These are phyloP conservation scores for Nemotelus pantherinus DNA, from an alignment of 2,888 invertebrate species.

Conservation along the genomic window DNA sequence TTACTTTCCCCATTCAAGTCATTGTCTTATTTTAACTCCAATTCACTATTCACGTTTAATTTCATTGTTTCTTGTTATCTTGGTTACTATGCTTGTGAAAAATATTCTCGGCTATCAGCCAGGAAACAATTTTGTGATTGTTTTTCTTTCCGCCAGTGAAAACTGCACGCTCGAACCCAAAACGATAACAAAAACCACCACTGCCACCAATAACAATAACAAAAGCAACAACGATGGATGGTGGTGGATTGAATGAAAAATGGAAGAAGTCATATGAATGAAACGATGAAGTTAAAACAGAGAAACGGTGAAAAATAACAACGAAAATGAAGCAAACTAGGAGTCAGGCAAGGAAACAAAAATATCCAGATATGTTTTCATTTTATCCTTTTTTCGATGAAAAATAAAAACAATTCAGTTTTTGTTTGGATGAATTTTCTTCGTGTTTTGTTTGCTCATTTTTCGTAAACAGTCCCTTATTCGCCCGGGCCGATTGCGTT, in stretches of 20 bases:
- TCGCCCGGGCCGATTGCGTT: too few relatives aligned
- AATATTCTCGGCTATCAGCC: not conserved
- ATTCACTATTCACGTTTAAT: not conserved
- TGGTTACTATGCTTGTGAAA: not conserved
- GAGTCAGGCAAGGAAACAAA: too few relatives aligned
- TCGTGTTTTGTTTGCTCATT: too few relatives aligned
- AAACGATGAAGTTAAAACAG: too few relatives aligned
- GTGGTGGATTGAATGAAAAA: not conserved
- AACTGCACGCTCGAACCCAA: not conserved
- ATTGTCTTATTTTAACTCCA: too few relatives aligned
- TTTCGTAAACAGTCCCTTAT: too few relatives aligned
- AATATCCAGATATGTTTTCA: too few relatives aligned
- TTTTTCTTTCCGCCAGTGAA: not conserved
- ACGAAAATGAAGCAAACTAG: too few relatives aligned
- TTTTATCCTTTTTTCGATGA: not conserved
- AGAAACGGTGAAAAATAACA: too few relatives aligned
- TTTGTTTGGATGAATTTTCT: too few relatives aligned
- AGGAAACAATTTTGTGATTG: not conserved
- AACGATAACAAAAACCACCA: not conserved
- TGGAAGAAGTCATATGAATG: not conserved
- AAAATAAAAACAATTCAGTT: not conserved
- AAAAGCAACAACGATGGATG: not conserved
- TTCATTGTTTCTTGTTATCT: conserved; percentile 8
- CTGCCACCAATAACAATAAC: not conserved
- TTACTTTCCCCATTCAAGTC: too few relatives aligned